Evolutionary conservation across 1,140 invertebrate species (phyloP), one percentile per base, ranked within the genome.

Genomic region (Battus philenor): DNA sequence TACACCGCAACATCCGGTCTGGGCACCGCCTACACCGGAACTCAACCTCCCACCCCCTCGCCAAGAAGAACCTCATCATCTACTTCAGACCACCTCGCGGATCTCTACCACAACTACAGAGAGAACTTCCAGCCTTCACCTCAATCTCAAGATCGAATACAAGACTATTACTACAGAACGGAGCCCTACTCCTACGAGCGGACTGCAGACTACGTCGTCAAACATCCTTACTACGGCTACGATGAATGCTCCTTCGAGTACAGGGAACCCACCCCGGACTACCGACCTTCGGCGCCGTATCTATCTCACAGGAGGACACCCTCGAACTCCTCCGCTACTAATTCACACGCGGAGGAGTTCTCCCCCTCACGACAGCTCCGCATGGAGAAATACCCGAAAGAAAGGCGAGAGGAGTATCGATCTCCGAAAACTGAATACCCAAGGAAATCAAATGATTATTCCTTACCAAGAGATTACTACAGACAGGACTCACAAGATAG

Each of bases 1-100:
- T 51, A 79, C 8, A 81, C 83, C 15, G 74, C 71, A 50, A 80
- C 79, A 11, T 73, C 87, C 51, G 71, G 77, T 0, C 67, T 86
- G 7, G 82, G 83, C n/a, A 86, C 85, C 52, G 78, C 75, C 53
- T 84, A 76, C 58, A 86, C 86, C 13, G 81, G 81, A 27, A 82
- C 75, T 1, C 16, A 17, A 17, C 86, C 89, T 44, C 89, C 89
- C n/a, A 91, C 92, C 8, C 91, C 92, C 0, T 91, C 90, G 18
- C 92, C 92, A 0, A 77, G 92, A 20, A 33, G 65, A n/a, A 74
- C 71, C 2, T 67, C 68, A 4, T 68, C 65, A 22, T 56, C 72
- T 34, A 69, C 70, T 1, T 67, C 70, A 0, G 75, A 79, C 43
- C 72, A 76, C 5, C 57, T 79, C 2, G 68, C 72, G 0, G 78